Percentiles rank a stretch among this genome's conserved stretches.
Conservation (phyloP, 2,113 vertebrate species). For the Bungarus multicinctus region DNA sequence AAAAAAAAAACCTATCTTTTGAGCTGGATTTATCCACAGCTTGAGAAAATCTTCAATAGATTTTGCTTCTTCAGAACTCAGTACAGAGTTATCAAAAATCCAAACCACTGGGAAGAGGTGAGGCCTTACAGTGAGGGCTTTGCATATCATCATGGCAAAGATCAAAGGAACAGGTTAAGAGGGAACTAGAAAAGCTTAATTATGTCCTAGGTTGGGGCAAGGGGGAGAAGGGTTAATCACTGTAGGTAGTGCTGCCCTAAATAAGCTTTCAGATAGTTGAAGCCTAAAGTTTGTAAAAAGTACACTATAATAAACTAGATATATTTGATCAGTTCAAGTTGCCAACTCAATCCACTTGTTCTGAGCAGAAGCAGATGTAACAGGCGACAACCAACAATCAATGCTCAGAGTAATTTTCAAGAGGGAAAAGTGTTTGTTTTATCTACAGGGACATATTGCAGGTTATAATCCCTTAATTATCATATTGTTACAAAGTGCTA, state of each 20-base stretch:
- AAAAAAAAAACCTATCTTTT: constrained; percentile 79
- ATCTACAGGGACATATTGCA: neutral
- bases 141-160: constrained; percentile 80
- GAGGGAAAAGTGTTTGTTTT: constrained; percentile 49
- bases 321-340: constrained; percentile 55
- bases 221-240: constrained; percentile 67
- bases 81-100: constrained; percentile 81
- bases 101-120: constrained; percentile 71
- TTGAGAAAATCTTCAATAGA: constrained; percentile 74
- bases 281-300: constrained; percentile 76
- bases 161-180: constrained; percentile 87
- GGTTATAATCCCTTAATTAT: constrained; percentile 36
- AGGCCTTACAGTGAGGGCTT: constrained; percentile 77
- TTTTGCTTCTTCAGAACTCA: constrained; percentile 72
- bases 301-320: constrained; percentile 60
- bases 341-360: constrained; percentile 41
- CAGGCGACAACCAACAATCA: neutral
- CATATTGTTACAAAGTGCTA: neutral
- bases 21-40: constrained; percentile 72
- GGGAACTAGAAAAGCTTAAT: constrained; percentile 78
- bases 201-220: constrained; percentile 70
- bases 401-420: constrained; percentile 42
- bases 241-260: constrained; percentile 72
- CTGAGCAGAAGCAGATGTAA: constrained; percentile 44
- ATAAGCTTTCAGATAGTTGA: constrained; percentile 81